Evolutionary conservation across 1,140 invertebrate genomes (phyloP).

Genomic region (Notospermus geniculatus): DNA sequence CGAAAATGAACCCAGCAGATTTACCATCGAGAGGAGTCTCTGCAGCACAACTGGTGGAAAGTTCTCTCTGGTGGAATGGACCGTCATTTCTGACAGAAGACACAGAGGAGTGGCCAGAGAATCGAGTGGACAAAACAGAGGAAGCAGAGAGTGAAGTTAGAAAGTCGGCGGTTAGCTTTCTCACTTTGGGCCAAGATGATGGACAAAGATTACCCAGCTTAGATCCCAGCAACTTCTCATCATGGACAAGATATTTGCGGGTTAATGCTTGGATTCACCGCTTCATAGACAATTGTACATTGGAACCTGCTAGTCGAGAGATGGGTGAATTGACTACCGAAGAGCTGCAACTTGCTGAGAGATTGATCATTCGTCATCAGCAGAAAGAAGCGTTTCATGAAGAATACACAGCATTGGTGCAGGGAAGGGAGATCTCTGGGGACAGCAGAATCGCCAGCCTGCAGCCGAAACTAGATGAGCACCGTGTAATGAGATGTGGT

Average conservation of each 20-base stretch:
- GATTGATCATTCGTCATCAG: conserved; percentile 6
- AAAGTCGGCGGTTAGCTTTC: not conserved
- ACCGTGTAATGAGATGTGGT: conserved; percentile 13
- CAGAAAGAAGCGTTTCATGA: conserved; percentile 11
- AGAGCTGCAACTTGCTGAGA: conserved; percentile 22
- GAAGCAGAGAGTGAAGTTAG: not conserved
- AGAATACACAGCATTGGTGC: conserved; percentile 4
- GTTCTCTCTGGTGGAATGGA: not conserved
- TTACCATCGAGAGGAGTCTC: not conserved
- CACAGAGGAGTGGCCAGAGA: not conserved
- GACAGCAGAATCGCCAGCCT: conserved; percentile 8
- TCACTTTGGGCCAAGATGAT: not conserved
- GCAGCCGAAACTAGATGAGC: conserved; percentile 14
- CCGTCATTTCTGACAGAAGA: not conserved
- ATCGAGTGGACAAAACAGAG: not conserved
- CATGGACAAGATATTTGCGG: conserved; percentile 11
- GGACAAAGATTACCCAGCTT: not conserved
- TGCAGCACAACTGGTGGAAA: not conserved
- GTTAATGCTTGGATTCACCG: conserved; percentile 15
- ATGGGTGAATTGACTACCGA: not conserved
- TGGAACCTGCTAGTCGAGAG: not conserved
- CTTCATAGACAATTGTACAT: conserved; percentile 18
- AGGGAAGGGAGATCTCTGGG: not conserved
- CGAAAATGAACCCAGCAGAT: conserved; percentile 12
- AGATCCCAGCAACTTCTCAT: conserved; percentile 1